These are phyloP conservation scores for Platysternon megacephalum DNA, from an alignment of 2,113 vertebrate genomes.

Conservation along the genomic window DNA sequence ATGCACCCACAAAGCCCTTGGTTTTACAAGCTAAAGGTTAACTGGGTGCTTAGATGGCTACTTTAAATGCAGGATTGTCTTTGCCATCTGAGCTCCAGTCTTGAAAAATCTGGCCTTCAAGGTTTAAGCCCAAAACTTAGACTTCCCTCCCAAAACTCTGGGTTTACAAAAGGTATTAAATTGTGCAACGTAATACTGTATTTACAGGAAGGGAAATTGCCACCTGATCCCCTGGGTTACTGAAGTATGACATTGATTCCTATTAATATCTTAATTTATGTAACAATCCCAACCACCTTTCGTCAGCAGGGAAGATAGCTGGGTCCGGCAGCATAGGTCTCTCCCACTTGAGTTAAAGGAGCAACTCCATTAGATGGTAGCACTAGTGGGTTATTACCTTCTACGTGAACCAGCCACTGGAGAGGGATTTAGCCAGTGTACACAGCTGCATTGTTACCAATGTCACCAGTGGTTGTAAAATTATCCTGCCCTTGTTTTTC, in stretches of 20 bases:
- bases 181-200: too few species aligned
- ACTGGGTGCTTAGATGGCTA: accelerated
- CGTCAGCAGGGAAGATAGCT: not conserved
- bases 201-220: not conserved
- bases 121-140: not conserved
- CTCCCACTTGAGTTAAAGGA: not conserved
- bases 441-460: not conserved
- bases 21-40: accelerated
- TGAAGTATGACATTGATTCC: not conserved
- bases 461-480: not conserved
- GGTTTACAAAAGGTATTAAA: too few species aligned
- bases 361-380: not conserved
- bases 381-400: not conserved
- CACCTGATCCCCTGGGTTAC: not conserved
- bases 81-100: not conserved
- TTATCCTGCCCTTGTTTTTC: not conserved
- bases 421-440: not conserved
- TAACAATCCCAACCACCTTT: not conserved
- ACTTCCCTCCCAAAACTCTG: too few species aligned
- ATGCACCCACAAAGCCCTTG: not conserved
- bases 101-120: not conserved
- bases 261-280: not conserved
- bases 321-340: not conserved
- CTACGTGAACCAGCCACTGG: not conserved
- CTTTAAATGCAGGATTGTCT: accelerated